Percentiles rank a stretch among this genome's conserved stretches.
phyloP scores from a whole-genome alignment of 2,797 vertebrate species.

The Pangasius djambal region DNA sequence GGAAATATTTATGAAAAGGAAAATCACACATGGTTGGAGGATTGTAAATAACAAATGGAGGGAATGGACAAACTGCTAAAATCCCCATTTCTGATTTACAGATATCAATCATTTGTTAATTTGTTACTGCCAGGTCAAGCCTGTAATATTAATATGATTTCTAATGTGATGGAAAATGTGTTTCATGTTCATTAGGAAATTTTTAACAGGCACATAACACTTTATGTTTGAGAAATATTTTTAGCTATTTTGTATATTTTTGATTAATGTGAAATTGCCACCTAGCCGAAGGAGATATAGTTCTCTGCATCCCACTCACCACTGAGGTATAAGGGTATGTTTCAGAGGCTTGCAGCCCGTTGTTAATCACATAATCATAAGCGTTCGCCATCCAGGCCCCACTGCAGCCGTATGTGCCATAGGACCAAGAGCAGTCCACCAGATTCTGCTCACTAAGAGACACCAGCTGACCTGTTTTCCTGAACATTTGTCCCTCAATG shows the following conservation, averaged over 20 bases:
- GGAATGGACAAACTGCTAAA: background rate
- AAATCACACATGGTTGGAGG: background rate
- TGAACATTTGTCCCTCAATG: conserved; percentile 78
- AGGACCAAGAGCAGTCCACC: conserved; percentile 78
- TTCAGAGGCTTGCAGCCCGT: conserved; percentile 83
- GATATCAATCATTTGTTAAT: background rate
- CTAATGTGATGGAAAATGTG: background rate
- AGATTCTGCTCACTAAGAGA: conserved; percentile 82
- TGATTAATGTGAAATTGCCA: background rate
- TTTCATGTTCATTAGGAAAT: background rate
- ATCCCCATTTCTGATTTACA: background rate
- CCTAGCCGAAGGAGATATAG: background rate
- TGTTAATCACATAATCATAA: conserved; percentile 77
- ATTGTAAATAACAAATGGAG: background rate
- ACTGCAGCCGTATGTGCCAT: conserved; percentile 76
- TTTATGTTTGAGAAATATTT: background rate
- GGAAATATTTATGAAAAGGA: background rate
- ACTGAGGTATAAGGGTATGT: conserved; percentile 87
- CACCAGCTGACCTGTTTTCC: conserved; percentile 73
- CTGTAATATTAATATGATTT: background rate
- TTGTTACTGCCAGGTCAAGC: background rate
- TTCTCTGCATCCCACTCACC: conserved; percentile 71
- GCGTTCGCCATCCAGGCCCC: conserved; percentile 82
- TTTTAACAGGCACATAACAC: background rate
- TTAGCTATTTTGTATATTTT: background rate